Percentiles rank a stretch among this genome's conserved stretches.
Evolutionary conservation across 2,113 vertebrate species (phyloP).

Genomic region (Pelecanoides urinatrix): DNA sequence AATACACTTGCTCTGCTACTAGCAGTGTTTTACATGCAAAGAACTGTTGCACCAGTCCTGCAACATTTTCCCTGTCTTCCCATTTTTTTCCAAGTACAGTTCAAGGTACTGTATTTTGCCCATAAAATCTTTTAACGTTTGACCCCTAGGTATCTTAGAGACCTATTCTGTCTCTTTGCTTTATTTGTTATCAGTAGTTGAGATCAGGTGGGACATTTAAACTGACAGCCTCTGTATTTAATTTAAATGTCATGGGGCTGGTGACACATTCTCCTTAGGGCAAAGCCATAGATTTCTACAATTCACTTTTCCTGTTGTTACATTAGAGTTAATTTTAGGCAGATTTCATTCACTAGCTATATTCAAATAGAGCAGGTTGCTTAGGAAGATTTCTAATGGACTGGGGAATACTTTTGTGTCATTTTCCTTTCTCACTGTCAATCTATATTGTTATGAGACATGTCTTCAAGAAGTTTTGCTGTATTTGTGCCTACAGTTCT

Average conservation of each 20-base stretch:
- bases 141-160: background rate
- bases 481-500: background rate
- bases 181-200: background rate
- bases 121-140: background rate
- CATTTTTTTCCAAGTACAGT: background rate
- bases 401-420: background rate
- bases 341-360: background rate
- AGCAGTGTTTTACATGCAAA: background rate
- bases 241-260: background rate
- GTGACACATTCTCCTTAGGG: background rate
- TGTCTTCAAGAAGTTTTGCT: background rate
- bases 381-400: background rate
- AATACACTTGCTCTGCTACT: background rate
- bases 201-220: background rate
- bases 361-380: background rate
- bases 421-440: background rate
- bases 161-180: background rate
- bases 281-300: background rate
- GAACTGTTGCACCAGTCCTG: background rate
- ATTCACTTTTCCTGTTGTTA: background rate
- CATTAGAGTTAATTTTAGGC: background rate
- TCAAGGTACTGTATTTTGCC: background rate
- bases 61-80: background rate
- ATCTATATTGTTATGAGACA: background rate
- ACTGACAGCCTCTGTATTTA: conserved; percentile 9